These are phyloP conservation scores for Phycodurus eques DNA, from an alignment of 2,113 vertebrate genomes.

Conservation along the genomic window DNA sequence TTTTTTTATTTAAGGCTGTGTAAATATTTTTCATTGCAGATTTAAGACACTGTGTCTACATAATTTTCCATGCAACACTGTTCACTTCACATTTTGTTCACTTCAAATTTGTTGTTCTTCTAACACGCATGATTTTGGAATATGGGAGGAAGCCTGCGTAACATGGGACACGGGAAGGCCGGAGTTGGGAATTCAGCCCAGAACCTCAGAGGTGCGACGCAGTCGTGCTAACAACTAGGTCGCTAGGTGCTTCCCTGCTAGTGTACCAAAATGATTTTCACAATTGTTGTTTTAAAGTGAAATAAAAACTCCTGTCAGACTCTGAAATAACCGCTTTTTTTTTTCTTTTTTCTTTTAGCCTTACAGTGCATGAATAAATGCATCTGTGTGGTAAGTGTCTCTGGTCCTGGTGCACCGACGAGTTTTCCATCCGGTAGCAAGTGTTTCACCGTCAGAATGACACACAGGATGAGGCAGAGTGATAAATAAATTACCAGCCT, in stretches of 20 bases:
- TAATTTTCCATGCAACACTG: no score
- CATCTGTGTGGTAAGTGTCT: slow-evolving; percentile 30
- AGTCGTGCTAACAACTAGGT: no score
- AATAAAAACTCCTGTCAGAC: background rate
- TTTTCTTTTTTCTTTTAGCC: slow-evolving; percentile 11
- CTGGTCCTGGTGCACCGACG: slow-evolving; percentile 24
- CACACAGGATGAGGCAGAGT: slow-evolving; percentile 28
- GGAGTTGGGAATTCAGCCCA: no score
- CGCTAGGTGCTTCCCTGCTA: background rate
- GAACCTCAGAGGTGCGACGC: no score
- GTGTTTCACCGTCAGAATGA: slow-evolving; percentile 31
- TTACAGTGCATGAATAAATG: slow-evolving; percentile 50
- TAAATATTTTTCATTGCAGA: background rate
- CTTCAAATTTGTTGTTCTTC: no score
- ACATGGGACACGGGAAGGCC: no score
- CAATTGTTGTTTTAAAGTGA: background rate
- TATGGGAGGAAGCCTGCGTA: no score
- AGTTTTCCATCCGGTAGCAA: slow-evolving; percentile 14
- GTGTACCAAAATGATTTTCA: background rate
- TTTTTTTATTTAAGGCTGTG: background rate
- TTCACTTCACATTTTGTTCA: no score
- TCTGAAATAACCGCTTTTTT: slow-evolving; percentile 29
- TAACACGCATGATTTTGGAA: no score
- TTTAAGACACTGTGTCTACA: background rate
- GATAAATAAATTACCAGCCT: slow-evolving; percentile 60